Percentiles rank a stretch among this genome's conserved stretches.
phyloP scores from a whole-genome alignment of 2,797 vertebrate genomes.

The Typhlichthys eigenmanni region DNA sequence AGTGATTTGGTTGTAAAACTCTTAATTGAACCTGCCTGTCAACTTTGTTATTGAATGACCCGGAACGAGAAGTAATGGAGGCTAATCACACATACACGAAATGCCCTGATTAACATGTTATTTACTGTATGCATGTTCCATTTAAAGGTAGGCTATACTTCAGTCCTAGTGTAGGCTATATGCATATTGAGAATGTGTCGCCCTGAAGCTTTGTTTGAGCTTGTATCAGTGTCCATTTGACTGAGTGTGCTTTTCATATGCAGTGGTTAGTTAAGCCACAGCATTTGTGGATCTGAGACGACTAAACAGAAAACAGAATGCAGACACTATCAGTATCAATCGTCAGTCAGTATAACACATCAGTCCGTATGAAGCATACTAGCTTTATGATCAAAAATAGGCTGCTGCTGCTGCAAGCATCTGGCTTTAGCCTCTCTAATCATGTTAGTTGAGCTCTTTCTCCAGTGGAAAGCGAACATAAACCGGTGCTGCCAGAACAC shows the following conservation, averaged over 20 bases:
- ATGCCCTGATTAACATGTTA: constrained; percentile 19
- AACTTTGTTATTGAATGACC: constrained; percentile 10
- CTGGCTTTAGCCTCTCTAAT: constrained; percentile 50
- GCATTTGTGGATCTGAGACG: no score
- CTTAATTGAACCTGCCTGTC: constrained; percentile 2
- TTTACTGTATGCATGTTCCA: constrained; percentile 29
- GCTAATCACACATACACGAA: constrained; percentile 3
- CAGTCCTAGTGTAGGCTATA: not conserved
- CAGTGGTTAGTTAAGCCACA: not conserved
- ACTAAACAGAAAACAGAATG: no score
- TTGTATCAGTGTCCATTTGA: no score
- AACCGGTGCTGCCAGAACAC: no score
- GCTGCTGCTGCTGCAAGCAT: constrained; percentile 35
- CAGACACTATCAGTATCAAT: not conserved
- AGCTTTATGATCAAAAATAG: constrained; percentile 48
- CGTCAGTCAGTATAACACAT: constrained; percentile 15
- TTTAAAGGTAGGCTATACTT: constrained; percentile 4
- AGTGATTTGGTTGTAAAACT: not conserved
- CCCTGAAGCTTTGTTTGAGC: no score
- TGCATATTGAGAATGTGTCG: no score
- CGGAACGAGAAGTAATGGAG: not conserved
- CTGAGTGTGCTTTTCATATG: no score
- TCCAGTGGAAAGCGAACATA: constrained; percentile 44
- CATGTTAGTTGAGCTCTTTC: constrained; percentile 56
- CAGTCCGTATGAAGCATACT: constrained; percentile 29